phyloP scores from a whole-genome alignment of 2,113 vertebrate species.

The Trinectes maculatus region DNA sequence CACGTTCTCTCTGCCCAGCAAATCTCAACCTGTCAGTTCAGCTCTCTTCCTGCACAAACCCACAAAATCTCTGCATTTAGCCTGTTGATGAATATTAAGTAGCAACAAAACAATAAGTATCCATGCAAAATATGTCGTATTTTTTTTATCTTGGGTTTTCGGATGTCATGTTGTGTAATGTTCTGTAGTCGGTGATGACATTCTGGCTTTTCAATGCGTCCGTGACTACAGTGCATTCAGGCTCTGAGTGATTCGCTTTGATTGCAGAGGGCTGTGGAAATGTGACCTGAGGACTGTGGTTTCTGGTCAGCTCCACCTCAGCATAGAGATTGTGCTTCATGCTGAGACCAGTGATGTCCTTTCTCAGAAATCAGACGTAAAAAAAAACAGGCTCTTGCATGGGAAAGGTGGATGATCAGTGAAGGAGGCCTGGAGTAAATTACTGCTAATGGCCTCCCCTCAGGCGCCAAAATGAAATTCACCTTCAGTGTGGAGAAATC shows the following conservation, averaged over 20 bases:
- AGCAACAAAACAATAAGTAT: conserved; percentile 17
- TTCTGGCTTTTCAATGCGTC: conserved; percentile 41
- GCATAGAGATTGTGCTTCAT: conserved; percentile 39
- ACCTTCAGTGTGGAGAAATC: conserved; percentile 31
- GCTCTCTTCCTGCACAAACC: background rate
- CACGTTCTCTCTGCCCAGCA: background rate
- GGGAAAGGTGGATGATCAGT: conserved; percentile 13
- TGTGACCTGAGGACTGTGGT: conserved; percentile 22
- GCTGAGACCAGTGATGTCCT: conserved; percentile 43
- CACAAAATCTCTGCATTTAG: conserved; percentile 17
- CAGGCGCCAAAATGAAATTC: conserved; percentile 33
- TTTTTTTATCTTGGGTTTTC: conserved; percentile 18
- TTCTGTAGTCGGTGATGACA: conserved; percentile 18
- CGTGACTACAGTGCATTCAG: conserved; percentile 37
- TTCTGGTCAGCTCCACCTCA: conserved; percentile 21
- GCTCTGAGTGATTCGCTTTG: conserved; percentile 53
- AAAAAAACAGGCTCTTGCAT: conserved; percentile 52
- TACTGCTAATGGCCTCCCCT: conserved; percentile 31
- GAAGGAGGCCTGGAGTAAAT: conserved; percentile 29
- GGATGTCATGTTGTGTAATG: background rate
- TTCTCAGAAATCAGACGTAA: conserved; percentile 55
- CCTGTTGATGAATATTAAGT: conserved; percentile 24
- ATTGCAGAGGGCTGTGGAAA: conserved; percentile 53
- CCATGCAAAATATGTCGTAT: conserved; percentile 22
- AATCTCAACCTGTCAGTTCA: background rate